Base-by-base conservation (phyloP, 1,140 invertebrate genomes). In the Penaeus chinensis region DNA sequence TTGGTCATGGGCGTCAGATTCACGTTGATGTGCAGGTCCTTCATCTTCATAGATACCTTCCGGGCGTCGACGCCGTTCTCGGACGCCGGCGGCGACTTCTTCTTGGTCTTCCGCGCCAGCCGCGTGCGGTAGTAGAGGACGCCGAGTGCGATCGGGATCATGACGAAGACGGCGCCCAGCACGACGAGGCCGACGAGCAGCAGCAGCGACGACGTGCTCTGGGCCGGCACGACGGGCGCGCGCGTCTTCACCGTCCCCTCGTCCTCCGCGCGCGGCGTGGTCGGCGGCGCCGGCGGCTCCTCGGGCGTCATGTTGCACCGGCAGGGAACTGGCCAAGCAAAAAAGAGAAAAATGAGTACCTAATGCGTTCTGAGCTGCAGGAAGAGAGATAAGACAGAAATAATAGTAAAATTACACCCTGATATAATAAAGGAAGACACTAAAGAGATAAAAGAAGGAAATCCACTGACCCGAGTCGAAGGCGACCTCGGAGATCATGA, bases 401-500 rank as follows among this genome's bases (percentile, higher is more conserved):
- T 0, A 74, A 1, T 20, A 74, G 22, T 11, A 27, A 74, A 74
- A 74, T 32, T 0, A 27, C 37, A 32, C 4, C 24, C 18, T 4
- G 24, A 74, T 19, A 74, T 74, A 0, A 32, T 18, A 0, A 74
- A n/a, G 19, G 37, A 22, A 74, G 24, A 74, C 71, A 2, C 0
- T 7, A 27, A 7, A 27, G 8, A 74, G 27, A 71, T 5, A 7
- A 47, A 90, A 63, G 91, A 90, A 79, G 78, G 42, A 19, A 74
- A 32, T 27, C 10, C 16, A n/a, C 89, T 88, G 37, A 89, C 89
- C 85, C 2, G 85, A 96, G 91, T 95, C 95, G 91, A 96, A 96
- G 85, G 94, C 94, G 79, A 98, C 94, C 93, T 98, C 97, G 91
- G 96, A 97, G 89, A 98, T 94, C 93, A 98, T 94, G 90, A 98